Evolutionary conservation across 1,140 invertebrate genomes (phyloP).

Genomic region (Ganaspis sp.): DNA sequence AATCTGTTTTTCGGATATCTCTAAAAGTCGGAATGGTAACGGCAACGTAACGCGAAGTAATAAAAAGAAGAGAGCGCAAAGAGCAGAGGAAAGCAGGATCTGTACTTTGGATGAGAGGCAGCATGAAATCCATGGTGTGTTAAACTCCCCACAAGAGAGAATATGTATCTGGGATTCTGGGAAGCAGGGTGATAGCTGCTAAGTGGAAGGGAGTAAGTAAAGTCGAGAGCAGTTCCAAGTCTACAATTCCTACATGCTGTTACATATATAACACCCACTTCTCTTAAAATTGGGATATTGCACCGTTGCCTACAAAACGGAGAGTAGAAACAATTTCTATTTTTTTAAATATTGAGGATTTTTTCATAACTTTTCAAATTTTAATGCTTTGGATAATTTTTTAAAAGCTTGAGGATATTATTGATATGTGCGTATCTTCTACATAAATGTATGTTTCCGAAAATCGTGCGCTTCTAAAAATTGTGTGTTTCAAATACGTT

Average conservation of each 20-base stretch:
- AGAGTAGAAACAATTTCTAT: background rate
- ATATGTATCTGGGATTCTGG: constrained; percentile 13
- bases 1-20: too few species aligned
- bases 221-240: constrained; percentile 1
- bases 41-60: constrained; percentile 34
- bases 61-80: constrained; percentile 39
- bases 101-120: constrained; percentile 64
- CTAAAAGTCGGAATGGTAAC: constrained; percentile 43
- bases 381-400: too few species aligned
- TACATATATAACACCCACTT: background rate
- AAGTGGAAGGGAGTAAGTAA: constrained; percentile 9
- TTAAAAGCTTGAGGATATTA: too few species aligned
- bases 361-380: too few species aligned
- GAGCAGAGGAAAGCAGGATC: constrained; percentile 62
- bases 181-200: constrained; percentile 8
- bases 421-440: too few species aligned
- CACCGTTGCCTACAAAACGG: background rate
- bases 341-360: too few species aligned
- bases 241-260: constrained; percentile 1
- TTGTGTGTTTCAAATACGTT: too few species aligned
- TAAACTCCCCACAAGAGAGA: constrained; percentile 60
- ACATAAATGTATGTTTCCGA: too few species aligned
- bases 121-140: constrained; percentile 64
- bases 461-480: too few species aligned
- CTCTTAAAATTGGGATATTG: background rate